Evolutionary conservation across 2,113 vertebrate genomes (phyloP).

Genomic region (Onychostruthus taczanowskii): DNA sequence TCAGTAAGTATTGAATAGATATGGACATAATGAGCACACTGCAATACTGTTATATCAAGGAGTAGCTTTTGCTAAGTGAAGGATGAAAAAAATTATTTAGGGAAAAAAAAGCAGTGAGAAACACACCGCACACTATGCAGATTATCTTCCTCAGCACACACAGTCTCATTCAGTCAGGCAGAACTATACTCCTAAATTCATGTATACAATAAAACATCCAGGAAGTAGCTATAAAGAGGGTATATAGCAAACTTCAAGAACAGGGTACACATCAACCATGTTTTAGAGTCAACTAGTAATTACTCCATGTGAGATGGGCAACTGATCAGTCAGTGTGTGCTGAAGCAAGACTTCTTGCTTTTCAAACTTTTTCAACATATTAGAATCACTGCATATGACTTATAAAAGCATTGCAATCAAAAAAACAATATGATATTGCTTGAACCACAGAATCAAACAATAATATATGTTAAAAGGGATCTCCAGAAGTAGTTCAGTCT

Average conservation of each 20-base stretch:
- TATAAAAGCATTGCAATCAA: background rate
- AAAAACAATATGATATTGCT: background rate
- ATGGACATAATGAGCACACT: background rate
- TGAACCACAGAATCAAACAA: background rate
- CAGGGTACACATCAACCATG: background rate
- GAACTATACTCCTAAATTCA: background rate
- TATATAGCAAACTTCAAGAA: background rate
- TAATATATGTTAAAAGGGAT: background rate
- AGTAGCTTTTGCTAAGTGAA: background rate
- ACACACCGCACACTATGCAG: rapidly evolving
- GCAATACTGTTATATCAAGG: background rate
- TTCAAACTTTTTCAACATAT: background rate
- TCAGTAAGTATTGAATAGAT: background rate
- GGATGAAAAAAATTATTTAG: background rate
- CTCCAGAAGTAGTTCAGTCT: background rate
- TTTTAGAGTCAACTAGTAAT: background rate
- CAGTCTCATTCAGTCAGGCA: background rate
- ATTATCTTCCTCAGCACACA: background rate
- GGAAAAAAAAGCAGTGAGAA: rapidly evolving
- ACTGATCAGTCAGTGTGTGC: background rate
- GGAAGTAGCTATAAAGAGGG: background rate
- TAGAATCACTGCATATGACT: background rate
- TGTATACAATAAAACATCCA: background rate
- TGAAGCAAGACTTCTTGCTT: background rate
- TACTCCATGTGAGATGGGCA: background rate